Evolutionary conservation across 2,888 invertebrate species (phyloP).

Genomic region (Pharmacophagus antenor): DNA sequence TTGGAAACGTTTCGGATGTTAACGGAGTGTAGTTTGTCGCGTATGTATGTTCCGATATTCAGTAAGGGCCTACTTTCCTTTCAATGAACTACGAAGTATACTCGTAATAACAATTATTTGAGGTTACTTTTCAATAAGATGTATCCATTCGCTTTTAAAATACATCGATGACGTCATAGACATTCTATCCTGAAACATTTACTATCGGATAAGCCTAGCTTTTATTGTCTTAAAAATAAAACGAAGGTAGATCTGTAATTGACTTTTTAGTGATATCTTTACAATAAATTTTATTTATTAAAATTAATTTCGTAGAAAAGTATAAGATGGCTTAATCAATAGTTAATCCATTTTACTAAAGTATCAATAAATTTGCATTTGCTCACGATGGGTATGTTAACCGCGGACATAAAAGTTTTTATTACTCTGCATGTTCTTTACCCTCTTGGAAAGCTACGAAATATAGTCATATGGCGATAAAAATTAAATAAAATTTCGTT

Average conservation of each 20-base stretch:
- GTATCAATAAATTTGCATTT: constrained; percentile 15
- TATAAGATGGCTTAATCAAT: too few relatives aligned
- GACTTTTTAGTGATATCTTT: too few relatives aligned
- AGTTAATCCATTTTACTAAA: constrained; percentile 11
- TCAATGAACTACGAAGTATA: too few relatives aligned
- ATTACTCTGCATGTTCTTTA: constrained; percentile 18
- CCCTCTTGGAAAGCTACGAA: background rate
- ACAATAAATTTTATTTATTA: too few relatives aligned
- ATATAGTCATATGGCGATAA: constrained; percentile 2
- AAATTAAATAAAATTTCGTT: background rate
- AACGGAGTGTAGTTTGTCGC: background rate
- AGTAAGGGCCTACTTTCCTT: too few relatives aligned
- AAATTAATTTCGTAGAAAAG: too few relatives aligned
- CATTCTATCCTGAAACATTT: background rate
- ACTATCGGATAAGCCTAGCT: background rate
- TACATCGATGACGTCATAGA: too few relatives aligned
- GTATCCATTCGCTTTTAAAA: too few relatives aligned
- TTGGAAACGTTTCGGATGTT: background rate
- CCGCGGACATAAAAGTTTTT: constrained; percentile 14
- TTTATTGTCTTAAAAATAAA: background rate
- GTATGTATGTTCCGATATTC: too few relatives aligned
- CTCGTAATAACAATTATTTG: too few relatives aligned
- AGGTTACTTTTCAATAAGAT: too few relatives aligned
- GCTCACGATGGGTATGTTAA: constrained; percentile 12
- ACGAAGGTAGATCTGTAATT: background rate